Base-by-base conservation (phyloP, 2,888 invertebrate species). In the Junonia oenone region DNA sequence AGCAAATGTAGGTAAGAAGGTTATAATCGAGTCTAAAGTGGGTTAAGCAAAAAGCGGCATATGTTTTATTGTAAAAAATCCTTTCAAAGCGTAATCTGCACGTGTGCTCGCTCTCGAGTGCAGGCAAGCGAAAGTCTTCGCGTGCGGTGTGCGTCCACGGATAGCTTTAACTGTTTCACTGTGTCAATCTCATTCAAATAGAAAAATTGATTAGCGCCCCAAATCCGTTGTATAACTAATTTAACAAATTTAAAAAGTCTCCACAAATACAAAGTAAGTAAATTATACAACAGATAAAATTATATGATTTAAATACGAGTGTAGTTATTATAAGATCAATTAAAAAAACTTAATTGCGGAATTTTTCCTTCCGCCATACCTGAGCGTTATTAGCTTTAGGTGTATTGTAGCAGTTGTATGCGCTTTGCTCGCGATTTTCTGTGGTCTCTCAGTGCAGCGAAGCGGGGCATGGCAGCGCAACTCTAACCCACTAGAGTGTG, bases 1-100 rank as follows among this genome's bases (percentile, higher is more conserved):
- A 78, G 83, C 86, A 79, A 89, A 89, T 88, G 83, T 89, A 87
- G 88, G 90, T 90, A 89, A 89, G 90, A 88, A 86, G 89, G 89
- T 83, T 83, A 88, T 89, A 79, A 89, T 88, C 89, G 84, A 82
- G 75, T 76, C 81, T 75, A 85, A 89, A 89, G 88, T 89, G 87
- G 89, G 89, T 90, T 89, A 90, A 87, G 88, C 84, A 86, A 89
- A 89, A 88, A 85, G 81, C 83, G 84, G 85, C 88, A 89, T 83
- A 86, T 87, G 86, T 86, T 87, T 84, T 85, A 78, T 84, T 83
- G 75, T 78, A 88, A 89, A 89, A 90, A 89, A 86, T 81, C 81
- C 80, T 82, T 85, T 87, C 77, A 82, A 78, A 71, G 64, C 72
- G 64, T 75, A 82, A 81, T 81, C 82, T 89, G 85, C 89, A 89